Percentiles rank a stretch among this genome's conserved stretches.
phyloP scores from a whole-genome alignment of 2,113 vertebrate species.

The Salminus brasiliensis region DNA sequence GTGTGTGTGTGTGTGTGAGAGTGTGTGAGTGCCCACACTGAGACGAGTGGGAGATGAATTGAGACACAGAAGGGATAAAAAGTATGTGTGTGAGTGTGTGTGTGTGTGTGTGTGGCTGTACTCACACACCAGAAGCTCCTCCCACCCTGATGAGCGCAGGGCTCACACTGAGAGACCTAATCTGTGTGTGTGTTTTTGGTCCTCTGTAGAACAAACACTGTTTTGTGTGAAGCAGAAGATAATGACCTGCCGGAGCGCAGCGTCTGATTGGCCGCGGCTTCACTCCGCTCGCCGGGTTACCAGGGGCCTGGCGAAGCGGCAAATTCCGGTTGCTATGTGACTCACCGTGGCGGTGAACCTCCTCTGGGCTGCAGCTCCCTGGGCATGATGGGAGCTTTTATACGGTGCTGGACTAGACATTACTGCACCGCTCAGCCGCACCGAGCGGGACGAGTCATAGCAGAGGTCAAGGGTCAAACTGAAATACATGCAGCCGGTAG shows the following conservation, averaged over 20 bases:
- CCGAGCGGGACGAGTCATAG: neutral
- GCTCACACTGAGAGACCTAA: neutral
- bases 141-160: neutral
- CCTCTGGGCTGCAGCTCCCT: conserved; percentile 7
- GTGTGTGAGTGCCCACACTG: neutral
- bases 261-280: conserved; percentile 21
- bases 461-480: neutral
- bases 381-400: conserved; percentile 41
- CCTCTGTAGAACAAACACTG: conserved; percentile 31
- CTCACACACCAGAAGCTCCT: neutral
- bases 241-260: conserved; percentile 11
- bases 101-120: neutral
- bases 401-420: conserved; percentile 18
- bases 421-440: conserved; percentile 5
- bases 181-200: conserved; percentile 11
- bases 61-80: neutral
- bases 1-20: neutral
- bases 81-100: neutral
- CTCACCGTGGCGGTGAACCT: conserved; percentile 27
- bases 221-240: conserved; percentile 30
- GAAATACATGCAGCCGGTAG: neutral
- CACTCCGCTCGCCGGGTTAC: conserved; percentile 26
- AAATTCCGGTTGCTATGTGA: conserved; percentile 52
- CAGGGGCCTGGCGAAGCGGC: conserved; percentile 22
- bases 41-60: too few relatives aligned